Percentiles rank a stretch among this genome's conserved stretches.
These are phyloP conservation scores for Lophotis ruficrista DNA, from an alignment of 2,113 vertebrate species.

Conservation along the genomic window DNA sequence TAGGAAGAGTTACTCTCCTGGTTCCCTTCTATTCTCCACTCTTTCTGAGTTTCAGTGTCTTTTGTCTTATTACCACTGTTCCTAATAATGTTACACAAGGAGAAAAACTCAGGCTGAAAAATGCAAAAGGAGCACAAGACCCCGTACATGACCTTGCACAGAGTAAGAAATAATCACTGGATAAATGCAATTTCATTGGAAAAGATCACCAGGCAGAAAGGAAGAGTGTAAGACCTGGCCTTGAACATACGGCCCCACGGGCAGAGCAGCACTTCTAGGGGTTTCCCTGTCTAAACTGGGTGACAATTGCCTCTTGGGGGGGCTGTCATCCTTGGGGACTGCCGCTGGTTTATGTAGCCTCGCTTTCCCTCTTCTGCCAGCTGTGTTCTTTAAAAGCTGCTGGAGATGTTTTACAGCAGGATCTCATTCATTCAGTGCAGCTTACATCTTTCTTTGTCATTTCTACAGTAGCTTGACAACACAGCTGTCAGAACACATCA, in stretches of 20 bases:
- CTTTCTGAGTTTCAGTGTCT: neutral
- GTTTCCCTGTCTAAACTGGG: neutral
- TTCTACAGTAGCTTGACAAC: neutral
- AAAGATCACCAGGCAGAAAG: neutral
- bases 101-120: neutral
- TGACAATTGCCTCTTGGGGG: neutral
- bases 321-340: neutral
- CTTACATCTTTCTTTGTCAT: neutral
- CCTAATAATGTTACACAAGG: neutral
- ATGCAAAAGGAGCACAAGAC: neutral
- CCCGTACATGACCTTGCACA: rapidly evolving
- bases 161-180: neutral
- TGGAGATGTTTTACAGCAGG: neutral
- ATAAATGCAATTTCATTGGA: neutral
- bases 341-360: neutral
- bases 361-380: neutral
- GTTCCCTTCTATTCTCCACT: neutral
- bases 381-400: neutral
- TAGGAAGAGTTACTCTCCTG: neutral
- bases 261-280: neutral
- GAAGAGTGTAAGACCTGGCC: neutral
- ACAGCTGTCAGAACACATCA: neutral
- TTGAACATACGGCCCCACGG: neutral
- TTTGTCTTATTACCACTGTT: neutral
- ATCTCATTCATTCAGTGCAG: neutral